phyloP scores from a whole-genome alignment of 2,113 vertebrate species.

The Stictonetta naevosa region DNA sequence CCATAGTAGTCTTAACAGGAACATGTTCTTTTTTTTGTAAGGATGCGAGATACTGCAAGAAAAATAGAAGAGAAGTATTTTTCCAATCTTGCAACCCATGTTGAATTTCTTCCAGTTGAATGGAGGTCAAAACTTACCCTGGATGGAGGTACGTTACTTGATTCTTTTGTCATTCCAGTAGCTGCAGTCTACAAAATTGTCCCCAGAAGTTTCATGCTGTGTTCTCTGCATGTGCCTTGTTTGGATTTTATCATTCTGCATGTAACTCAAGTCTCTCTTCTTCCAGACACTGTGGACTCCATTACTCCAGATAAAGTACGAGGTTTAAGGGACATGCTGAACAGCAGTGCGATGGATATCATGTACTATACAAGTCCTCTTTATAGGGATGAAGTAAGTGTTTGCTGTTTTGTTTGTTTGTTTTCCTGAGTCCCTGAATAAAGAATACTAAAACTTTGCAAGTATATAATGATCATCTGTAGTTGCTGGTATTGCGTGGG shows the following conservation, averaged over 20 bases:
- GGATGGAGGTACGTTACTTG: slow-evolving; percentile 87
- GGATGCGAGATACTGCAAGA: slow-evolving; percentile 94
- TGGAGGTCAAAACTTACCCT: slow-evolving; percentile 96
- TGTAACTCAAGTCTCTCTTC: neutral
- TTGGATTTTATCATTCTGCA: neutral
- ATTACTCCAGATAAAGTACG: slow-evolving; percentile 99
- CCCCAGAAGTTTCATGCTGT: neutral
- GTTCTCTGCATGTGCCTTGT: neutral
- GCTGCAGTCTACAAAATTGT: neutral
- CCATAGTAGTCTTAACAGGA: neutral
- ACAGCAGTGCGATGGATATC: slow-evolving; percentile 99
- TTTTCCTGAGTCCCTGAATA: accelerated
- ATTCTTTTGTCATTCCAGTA: neutral
- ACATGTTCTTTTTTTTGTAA: slow-evolving; percentile 20
- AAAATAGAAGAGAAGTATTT: slow-evolving; percentile 98
- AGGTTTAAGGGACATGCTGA: slow-evolving; percentile 93
- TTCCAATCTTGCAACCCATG: slow-evolving; percentile 87
- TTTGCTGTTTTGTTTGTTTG: neutral
- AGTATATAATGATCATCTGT: accelerated
- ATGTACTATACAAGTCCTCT: slow-evolving; percentile 99
- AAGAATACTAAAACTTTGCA: neutral
- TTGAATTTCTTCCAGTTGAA: slow-evolving; percentile 97
- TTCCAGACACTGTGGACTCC: slow-evolving; percentile 93
- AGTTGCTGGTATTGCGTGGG: neutral
- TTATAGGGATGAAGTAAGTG: slow-evolving; percentile 91